phyloP scores from a whole-genome alignment of 2,888 invertebrate genomes.

The Amblyjoppa proteus region DNA sequence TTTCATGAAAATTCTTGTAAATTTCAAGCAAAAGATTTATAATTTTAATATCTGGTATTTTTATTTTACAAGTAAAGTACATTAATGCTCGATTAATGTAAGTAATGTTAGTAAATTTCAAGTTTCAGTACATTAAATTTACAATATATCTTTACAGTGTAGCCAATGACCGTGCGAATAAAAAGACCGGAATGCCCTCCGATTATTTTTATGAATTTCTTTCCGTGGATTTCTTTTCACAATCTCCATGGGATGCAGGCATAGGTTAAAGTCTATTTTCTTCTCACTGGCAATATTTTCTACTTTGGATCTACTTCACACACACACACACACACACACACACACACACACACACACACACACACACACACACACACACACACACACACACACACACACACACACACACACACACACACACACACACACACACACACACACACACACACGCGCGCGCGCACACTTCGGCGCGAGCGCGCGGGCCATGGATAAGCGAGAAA shows the following conservation, averaged over 20 bases:
- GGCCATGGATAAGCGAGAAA: neutral
- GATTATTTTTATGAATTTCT: neutral
- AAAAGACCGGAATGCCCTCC: neutral
- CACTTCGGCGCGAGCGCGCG: neutral
- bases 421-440: neutral
- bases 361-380: neutral
- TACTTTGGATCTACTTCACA: neutral
- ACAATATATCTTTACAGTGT: too few relatives aligned
- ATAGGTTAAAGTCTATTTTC: neutral
- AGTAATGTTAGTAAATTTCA: too few relatives aligned
- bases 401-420: neutral
- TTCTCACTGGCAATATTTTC: slow-evolving; percentile 3
- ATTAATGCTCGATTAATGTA: too few relatives aligned
- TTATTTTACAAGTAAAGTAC: too few relatives aligned
- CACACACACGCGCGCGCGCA: too few relatives aligned
- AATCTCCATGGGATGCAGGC: neutral
- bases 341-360: neutral
- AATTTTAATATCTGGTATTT: too few relatives aligned
- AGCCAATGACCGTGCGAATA: neutral
- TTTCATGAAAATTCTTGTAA: too few relatives aligned
- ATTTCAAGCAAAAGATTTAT: too few relatives aligned
- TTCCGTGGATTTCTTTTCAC: neutral
- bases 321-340: neutral
- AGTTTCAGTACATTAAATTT: too few relatives aligned
- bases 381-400: too few relatives aligned